Evolutionary conservation across 2,113 vertebrate species (phyloP).

Genomic region (Panthera leo): DNA sequence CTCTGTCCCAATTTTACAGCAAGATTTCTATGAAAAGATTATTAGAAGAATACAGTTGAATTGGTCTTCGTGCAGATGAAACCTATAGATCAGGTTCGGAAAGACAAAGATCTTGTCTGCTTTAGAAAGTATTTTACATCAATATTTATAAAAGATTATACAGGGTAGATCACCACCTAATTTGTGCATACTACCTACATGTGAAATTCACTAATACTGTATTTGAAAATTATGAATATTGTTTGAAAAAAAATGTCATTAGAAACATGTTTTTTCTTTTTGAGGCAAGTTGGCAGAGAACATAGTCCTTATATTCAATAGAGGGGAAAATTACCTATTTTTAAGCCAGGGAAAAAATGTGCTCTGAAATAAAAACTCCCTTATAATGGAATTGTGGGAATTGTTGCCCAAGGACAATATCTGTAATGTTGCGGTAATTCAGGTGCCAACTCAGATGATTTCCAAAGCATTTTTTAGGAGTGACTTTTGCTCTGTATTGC

Average conservation of each 20-base stretch:
- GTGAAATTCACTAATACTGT: neutral
- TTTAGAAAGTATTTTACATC: neutral
- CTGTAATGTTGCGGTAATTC: neutral
- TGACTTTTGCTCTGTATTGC: neutral
- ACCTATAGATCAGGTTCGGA: neutral
- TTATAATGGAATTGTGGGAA: neutral
- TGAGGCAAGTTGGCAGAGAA: neutral
- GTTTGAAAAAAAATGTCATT: neutral
- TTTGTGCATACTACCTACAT: neutral
- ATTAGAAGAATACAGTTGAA: neutral
- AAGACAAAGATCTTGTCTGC: neutral
- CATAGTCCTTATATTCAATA: neutral
- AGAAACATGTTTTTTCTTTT: conserved; percentile 1
- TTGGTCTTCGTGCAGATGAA: neutral
- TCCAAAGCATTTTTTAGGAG: neutral
- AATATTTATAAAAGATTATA: neutral
- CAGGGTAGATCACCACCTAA: neutral
- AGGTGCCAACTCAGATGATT: neutral
- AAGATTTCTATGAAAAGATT: neutral
- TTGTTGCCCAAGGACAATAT: neutral
- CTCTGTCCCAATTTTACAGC: neutral
- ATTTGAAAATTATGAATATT: neutral
- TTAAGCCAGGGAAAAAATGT: neutral
- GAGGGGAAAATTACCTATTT: neutral
- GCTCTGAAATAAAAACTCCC: neutral